Percentiles rank a stretch among this genome's conserved stretches.
phyloP scores from a whole-genome alignment of 1,140 invertebrate species.

The Drosophila chauvacae region DNA sequence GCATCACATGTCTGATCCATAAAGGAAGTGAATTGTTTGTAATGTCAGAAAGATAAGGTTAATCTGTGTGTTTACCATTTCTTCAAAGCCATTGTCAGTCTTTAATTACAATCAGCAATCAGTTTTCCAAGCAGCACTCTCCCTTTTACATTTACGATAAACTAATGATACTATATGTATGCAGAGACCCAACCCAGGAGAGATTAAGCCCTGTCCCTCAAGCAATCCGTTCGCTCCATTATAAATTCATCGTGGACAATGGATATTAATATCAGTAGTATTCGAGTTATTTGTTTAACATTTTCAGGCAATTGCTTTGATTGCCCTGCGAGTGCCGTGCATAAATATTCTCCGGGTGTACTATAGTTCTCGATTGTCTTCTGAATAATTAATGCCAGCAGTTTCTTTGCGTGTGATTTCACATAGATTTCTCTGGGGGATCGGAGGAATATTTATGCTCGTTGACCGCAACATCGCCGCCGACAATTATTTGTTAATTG shows the following conservation, averaged over 20 bases:
- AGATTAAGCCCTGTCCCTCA: conserved; percentile 15
- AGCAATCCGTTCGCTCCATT: conserved; percentile 18
- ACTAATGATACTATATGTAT: neutral
- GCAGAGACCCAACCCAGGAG: neutral
- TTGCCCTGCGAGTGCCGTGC: conserved; percentile 18
- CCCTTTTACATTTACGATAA: neutral
- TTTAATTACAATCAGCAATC: neutral
- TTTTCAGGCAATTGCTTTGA: conserved; percentile 47
- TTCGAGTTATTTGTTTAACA: conserved; percentile 30
- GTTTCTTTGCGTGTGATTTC: conserved; percentile 1
- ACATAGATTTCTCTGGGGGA: conserved; percentile 22
- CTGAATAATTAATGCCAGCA: conserved; percentile 27
- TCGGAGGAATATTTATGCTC: conserved; percentile 37
- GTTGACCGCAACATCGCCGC: conserved; percentile 27
- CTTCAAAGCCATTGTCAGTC: conserved; percentile 3
- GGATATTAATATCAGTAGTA: conserved; percentile 14
- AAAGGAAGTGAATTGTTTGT: neutral
- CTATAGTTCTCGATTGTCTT: conserved; percentile 2
- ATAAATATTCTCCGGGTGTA: conserved; percentile 17
- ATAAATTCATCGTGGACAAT: conserved; percentile 12
- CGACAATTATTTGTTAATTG: conserved; percentile 47
- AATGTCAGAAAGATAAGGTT: conserved; percentile 14
- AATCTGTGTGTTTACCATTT: conserved; percentile 16
- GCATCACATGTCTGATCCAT: neutral
- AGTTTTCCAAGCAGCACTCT: neutral